Evolutionary conservation across 2,797 vertebrate genomes (phyloP), one percentile per base, ranked within the genome.

Genomic region (Hozukius guyotensis): DNA sequence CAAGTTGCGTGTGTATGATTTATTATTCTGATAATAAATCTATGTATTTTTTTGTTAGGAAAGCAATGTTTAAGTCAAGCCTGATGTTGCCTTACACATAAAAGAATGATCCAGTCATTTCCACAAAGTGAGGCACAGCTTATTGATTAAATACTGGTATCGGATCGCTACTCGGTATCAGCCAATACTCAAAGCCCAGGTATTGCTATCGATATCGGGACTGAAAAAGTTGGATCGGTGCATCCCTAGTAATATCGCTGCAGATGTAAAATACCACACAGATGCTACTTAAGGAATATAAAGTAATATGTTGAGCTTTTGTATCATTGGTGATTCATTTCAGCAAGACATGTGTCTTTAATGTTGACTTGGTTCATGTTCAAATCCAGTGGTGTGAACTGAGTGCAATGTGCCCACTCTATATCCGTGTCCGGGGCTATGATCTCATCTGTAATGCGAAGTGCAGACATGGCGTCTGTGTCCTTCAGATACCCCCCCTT

Each of bases 371-470:
- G 66, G 34, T 72, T 55, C 55, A 32, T 46, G 24, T 70, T 77
- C 14, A 61, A 9, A n/a, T 16, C 25, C 76, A 72, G 73, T 27
- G 20, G 57, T 70, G 78, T 81, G 52, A 79, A 64, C 74, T 67
- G n/a, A 42, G 72, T 56, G 31, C 56, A 53, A 70, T 60, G 56
- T 72, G 55, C 80, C 77, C 67, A 27, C 74, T 73, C 73, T 69
- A 2, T 75, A 14, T 82, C 55, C 14, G 78, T n/a, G 72, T 57
- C 59, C 66, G 24, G 71, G 24, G 56, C 60, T n/a, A 75, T 92
- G 88, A 92, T 36, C 87, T 92, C 92, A 94, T 91, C 72, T 75
- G 84, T 85, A 86, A 92, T 82, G 55, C 87, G 88, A 92, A 86
- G 89, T 87, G 81, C 83, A 89, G 82, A 81, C 83, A 93, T 87